Percentiles rank a stretch among this genome's conserved stretches.
phyloP scores from a whole-genome alignment of 1,140 invertebrate species.

The Brachionus asplanchnoidis region DNA sequence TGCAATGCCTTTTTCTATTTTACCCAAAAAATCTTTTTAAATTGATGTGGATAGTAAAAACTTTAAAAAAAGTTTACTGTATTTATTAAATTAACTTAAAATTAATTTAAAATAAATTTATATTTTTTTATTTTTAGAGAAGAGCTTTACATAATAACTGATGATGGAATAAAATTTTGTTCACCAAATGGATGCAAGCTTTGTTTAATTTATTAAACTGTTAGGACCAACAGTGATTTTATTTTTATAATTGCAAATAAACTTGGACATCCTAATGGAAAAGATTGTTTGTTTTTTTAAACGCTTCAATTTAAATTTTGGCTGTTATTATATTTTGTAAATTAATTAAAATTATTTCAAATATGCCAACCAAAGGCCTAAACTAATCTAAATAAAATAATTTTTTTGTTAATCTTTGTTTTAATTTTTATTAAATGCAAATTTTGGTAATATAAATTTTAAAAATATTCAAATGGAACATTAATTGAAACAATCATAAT shows the following conservation, averaged over 20 bases:
- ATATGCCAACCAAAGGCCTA: background rate
- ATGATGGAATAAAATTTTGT: background rate
- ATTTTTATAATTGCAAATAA: background rate
- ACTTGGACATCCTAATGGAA: background rate
- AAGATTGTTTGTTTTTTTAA: background rate
- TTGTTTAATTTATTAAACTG: background rate
- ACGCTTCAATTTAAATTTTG: background rate
- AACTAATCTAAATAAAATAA: background rate
- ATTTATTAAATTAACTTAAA: too few relatives aligned
- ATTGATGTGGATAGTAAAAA: too few relatives aligned
- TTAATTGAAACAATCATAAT: too few relatives aligned
- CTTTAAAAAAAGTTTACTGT: too few relatives aligned
- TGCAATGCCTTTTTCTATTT: too few relatives aligned
- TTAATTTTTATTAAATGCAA: too few relatives aligned
- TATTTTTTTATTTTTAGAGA: slow-evolving; percentile 3
- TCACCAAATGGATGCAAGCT: background rate
- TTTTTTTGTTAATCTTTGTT: too few relatives aligned
- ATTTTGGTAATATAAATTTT: too few relatives aligned
- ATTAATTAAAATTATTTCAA: background rate
- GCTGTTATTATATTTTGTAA: background rate
- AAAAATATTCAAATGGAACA: too few relatives aligned
- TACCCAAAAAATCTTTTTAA: too few relatives aligned
- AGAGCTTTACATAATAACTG: background rate
- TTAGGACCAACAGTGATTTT: background rate
- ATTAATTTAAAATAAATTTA: background rate